Evolutionary conservation across 2,888 invertebrate genomes (phyloP).

Genomic region (Ypsolopha sequella): DNA sequence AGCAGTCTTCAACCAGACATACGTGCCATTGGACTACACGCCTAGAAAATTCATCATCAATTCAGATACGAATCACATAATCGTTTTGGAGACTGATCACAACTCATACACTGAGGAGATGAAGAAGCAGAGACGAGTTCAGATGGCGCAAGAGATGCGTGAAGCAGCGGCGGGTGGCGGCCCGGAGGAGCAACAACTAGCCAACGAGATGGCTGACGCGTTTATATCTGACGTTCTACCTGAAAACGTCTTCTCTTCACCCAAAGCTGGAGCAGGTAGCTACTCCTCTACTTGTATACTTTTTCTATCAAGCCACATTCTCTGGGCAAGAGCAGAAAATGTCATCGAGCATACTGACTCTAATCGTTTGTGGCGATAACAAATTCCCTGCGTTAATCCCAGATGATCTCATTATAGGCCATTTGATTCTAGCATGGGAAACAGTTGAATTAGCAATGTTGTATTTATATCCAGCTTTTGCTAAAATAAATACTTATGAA

Average conservation of each 20-base stretch:
- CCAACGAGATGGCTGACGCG: constrained; percentile 97
- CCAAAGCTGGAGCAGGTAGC: constrained; percentile 87
- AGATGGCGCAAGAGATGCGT: constrained; percentile 99
- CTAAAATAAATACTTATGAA: not conserved
- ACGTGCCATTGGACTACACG: constrained; percentile 93
- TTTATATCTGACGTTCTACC: constrained; percentile 95
- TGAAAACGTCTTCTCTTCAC: constrained; percentile 94
- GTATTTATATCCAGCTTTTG: not conserved
- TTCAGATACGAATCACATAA: constrained; percentile 88
- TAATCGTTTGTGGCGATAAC: constrained; percentile 63
- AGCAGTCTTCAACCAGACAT: constrained; percentile 97
- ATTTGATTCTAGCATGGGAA: constrained; percentile 64
- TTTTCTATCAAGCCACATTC: constrained; percentile 42
- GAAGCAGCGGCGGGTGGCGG: constrained; percentile 87
- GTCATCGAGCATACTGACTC: constrained; percentile 45
- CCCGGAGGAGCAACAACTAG: constrained; percentile 94
- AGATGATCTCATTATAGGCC: constrained; percentile 44
- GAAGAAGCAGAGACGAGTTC: constrained; percentile 88
- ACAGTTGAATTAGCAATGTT: constrained; percentile 24
- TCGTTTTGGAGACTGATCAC: constrained; percentile 97
- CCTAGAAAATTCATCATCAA: constrained; percentile 96
- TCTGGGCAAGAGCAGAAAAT: constrained; percentile 64
- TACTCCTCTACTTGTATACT: not conserved
- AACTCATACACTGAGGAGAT: constrained; percentile 98
- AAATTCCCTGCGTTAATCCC: constrained; percentile 65